These are phyloP conservation scores for Tachina grossa DNA, from an alignment of 2,888 invertebrate species.

Conservation along the genomic window DNA sequence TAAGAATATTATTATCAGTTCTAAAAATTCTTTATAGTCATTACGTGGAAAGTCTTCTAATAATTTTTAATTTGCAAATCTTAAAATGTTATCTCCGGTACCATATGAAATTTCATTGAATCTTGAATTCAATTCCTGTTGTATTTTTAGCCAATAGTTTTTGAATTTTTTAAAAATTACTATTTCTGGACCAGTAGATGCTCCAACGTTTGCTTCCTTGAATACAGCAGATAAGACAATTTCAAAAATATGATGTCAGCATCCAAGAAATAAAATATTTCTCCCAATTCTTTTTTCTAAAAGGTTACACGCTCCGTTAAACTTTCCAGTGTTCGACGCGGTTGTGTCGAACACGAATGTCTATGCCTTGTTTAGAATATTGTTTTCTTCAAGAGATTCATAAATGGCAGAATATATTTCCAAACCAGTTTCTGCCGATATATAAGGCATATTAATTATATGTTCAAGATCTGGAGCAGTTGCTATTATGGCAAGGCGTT, in stretches of 20 bases:
- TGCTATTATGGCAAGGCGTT: no score
- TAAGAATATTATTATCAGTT: not conserved
- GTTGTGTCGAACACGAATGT: constrained; percentile 2
- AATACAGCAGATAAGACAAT: constrained; percentile 7
- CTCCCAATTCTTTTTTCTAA: not conserved
- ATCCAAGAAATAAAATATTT: not conserved
- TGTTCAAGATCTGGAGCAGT: no score
- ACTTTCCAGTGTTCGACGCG: not conserved
- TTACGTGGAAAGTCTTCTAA: no score
- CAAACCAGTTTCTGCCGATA: no score
- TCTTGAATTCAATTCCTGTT: constrained; percentile 21
- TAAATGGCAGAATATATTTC: no score
- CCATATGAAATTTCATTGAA: constrained; percentile 21
- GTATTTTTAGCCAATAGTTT: constrained; percentile 12
- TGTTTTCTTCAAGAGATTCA: no score
- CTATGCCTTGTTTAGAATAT: not conserved
- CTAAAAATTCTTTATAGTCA: not conserved
- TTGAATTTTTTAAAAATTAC: constrained; percentile 30
- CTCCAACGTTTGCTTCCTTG: not conserved
- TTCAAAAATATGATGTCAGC: not conserved
- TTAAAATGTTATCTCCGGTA: not conserved
- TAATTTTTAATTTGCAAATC: no score
- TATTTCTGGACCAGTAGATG: not conserved
- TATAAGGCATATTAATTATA: no score
- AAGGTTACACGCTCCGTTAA: not conserved